phyloP scores from a whole-genome alignment of 2,113 vertebrate genomes.

The Pseudonaja textilis region DNA sequence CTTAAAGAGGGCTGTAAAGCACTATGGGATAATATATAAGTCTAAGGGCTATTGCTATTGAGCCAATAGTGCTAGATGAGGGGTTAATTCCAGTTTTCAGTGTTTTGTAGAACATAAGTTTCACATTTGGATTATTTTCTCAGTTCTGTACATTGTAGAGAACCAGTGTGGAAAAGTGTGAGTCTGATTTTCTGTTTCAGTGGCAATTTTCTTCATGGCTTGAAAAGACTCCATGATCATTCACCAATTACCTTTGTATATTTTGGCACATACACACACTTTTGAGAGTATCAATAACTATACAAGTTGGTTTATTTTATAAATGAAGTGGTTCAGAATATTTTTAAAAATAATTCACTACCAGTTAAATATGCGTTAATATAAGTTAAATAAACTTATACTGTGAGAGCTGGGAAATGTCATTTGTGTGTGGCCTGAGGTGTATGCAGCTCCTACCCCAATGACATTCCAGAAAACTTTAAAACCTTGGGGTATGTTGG shows the following conservation, averaged over 20 bases:
- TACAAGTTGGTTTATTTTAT: not conserved
- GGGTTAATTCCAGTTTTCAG: not conserved
- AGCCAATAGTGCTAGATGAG: not conserved
- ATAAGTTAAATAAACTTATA: no score
- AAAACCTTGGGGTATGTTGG: not conserved
- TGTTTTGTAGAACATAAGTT: not conserved
- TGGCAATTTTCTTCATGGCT: not conserved
- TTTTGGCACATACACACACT: not conserved
- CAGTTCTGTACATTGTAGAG: not conserved
- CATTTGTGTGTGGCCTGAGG: not conserved
- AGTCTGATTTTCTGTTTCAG: not conserved
- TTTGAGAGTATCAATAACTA: not conserved
- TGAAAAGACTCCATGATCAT: not conserved
- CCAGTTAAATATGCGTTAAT: not conserved
- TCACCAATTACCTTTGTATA: not conserved
- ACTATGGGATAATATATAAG: not conserved
- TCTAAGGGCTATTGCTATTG: not conserved
- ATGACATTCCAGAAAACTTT: not conserved
- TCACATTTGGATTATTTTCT: not conserved
- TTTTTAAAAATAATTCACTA: not conserved
- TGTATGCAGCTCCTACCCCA: not conserved
- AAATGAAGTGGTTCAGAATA: not conserved
- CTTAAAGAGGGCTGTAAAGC: not conserved
- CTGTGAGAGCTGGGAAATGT: not conserved
- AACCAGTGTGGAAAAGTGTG: not conserved